Evolutionary conservation across 2,888 invertebrate species (phyloP).

Genomic region (Drosophila monieri): DNA sequence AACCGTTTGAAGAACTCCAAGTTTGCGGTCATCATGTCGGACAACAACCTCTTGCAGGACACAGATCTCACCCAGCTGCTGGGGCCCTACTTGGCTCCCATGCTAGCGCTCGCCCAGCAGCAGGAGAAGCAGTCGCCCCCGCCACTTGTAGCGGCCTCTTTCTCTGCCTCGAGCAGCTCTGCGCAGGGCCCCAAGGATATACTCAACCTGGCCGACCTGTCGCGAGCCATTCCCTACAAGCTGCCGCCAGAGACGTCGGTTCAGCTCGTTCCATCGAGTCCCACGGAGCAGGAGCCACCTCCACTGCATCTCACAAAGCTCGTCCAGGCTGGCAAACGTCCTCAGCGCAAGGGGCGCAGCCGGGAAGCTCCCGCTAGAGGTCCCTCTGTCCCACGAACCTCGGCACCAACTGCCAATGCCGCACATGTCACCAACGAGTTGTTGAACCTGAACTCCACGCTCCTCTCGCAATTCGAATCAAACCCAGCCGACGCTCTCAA

Average conservation of each 20-base stretch:
- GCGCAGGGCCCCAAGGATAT: conserved; percentile 45
- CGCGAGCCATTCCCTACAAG: conserved; percentile 81
- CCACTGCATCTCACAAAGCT: conserved; percentile 11
- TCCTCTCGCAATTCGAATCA: conserved; percentile 59
- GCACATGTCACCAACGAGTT: conserved; percentile 59
- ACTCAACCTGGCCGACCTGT: conserved; percentile 50
- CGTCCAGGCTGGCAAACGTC: neutral
- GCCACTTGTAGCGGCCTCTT: conserved; percentile 15
- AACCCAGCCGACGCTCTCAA: conserved; percentile 66
- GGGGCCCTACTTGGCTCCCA: conserved; percentile 80
- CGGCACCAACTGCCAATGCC: conserved; percentile 50
- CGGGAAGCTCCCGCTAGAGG: conserved; percentile 32
- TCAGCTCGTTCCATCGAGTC: conserved; percentile 81
- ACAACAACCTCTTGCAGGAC: conserved; percentile 82
- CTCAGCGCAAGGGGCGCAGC: conserved; percentile 28
- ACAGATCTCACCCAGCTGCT: conserved; percentile 82
- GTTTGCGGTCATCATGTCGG: conserved; percentile 82
- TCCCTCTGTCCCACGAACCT: neutral
- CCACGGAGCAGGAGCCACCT: conserved; percentile 60
- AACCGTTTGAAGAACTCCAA: conserved; percentile 79
- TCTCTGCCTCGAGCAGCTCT: conserved; percentile 33
- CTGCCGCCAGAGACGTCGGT: conserved; percentile 83
- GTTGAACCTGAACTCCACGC: conserved; percentile 57
- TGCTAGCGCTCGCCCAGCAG: conserved; percentile 68
- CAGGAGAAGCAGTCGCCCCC: conserved; percentile 60